These are phyloP conservation scores for Triplophysa rosa DNA, from an alignment of 2,113 vertebrate genomes.

Conservation along the genomic window DNA sequence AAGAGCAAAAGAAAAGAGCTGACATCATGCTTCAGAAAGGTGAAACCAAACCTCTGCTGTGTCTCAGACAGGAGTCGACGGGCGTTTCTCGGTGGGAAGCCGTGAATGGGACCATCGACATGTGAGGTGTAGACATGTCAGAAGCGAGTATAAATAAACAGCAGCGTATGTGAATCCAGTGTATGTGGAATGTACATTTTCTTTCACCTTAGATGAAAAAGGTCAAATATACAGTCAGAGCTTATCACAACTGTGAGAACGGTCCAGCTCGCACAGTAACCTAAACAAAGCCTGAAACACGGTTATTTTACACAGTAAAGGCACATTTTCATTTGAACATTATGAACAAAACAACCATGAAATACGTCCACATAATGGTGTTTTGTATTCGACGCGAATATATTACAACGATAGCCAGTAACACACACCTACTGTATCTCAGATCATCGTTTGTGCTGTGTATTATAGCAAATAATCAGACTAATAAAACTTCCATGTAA, in stretches of 20 bases:
- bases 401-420: no score
- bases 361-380: no score
- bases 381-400: no score
- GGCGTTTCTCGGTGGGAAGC: neutral
- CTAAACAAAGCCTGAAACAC: no score
- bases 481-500: no score
- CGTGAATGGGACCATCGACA: neutral
- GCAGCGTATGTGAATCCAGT: neutral
- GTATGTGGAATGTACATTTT: conserved; percentile 23
- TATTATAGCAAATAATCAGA: no score
- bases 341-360: no score
- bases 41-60: conserved; percentile 11
- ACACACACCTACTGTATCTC: no score
- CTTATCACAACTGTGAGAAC: neutral
- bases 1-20: conserved; percentile 61
- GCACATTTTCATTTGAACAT: no score
- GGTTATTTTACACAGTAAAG: no score
- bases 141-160: conserved; percentile 42
- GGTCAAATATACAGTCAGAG: neutral
- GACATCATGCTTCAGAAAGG: conserved; percentile 54
- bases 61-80: conserved; percentile 20
- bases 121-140: conserved; percentile 25
- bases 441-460: no score
- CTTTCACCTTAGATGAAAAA: neutral
- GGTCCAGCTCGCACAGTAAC: no score